phyloP scores from a whole-genome alignment of 2,888 invertebrate species.

The Argyresthia albistria region DNA sequence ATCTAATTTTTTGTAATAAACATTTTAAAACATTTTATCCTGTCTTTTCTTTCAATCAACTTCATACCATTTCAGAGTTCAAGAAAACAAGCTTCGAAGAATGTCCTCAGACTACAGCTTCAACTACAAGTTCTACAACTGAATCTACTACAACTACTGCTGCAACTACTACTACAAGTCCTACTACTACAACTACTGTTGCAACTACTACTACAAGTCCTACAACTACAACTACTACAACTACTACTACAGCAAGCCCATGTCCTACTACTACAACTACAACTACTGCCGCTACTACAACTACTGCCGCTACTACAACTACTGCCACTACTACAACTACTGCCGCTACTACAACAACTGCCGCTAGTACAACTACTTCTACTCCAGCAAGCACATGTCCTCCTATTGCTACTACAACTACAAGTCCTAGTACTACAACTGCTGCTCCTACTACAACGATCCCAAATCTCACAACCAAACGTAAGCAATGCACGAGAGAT shows the following conservation, averaged over 20 bases:
- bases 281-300: slow-evolving; percentile 1
- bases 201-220: slow-evolving; percentile 3
- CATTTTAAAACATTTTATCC: too few species aligned
- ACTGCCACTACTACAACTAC: slow-evolving; percentile 4
- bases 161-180: slow-evolving; percentile 7
- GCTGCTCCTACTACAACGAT: neutral
- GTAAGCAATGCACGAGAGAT: too few species aligned
- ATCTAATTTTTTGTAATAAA: too few species aligned
- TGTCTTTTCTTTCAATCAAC: neutral
- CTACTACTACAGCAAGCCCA: slow-evolving; percentile 4
- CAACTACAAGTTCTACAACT: too few species aligned
- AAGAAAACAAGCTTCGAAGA: slow-evolving; percentile 17
- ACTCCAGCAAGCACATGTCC: neutral
- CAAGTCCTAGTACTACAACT: neutral
- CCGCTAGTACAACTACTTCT: neutral
- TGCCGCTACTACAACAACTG: neutral
- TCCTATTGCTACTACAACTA: neutral
- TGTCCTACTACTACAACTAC: neutral
- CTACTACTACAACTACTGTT: slow-evolving; percentile 4
- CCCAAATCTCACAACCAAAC: neutral
- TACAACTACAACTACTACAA: slow-evolving; percentile 7
- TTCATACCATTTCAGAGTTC: slow-evolving; percentile 24
- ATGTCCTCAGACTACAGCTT: neutral
- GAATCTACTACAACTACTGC: slow-evolving; percentile 2
- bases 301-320: slow-evolving; percentile 4